Conservation (phyloP, 2,113 vertebrate genomes). For the Polypterus senegalus region DNA sequence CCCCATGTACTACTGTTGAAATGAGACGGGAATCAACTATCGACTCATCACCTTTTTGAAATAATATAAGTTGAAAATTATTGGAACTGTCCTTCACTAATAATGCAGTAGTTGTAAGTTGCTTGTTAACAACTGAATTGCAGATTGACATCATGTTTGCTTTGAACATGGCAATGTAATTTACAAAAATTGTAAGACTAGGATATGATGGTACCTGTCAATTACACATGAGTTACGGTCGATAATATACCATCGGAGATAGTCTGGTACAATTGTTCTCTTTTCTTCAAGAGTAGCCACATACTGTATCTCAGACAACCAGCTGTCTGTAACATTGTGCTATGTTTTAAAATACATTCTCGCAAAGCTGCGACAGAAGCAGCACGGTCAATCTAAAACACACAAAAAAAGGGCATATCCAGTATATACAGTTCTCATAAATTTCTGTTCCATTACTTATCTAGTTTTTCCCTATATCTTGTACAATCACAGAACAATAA, state of each 20-base stretch:
- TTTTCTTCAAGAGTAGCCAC: slow-evolving; percentile 12
- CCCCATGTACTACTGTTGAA: too few species aligned
- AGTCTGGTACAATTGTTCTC: slow-evolving; percentile 10
- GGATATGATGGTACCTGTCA: slow-evolving; percentile 11
- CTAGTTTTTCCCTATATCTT: background rate
- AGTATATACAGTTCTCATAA: background rate
- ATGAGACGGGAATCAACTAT: too few species aligned
- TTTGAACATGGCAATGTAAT: too few species aligned
- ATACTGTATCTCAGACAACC: slow-evolving; percentile 14
- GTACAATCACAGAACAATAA: background rate
- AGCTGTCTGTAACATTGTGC: slow-evolving; percentile 20
- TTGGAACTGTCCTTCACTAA: too few species aligned
- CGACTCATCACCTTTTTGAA: too few species aligned
- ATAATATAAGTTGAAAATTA: too few species aligned
- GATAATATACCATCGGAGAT: slow-evolving; percentile 15
- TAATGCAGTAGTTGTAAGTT: too few species aligned
- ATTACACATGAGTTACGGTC: slow-evolving; percentile 14
- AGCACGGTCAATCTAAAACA: slow-evolving; percentile 16
- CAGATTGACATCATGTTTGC: too few species aligned
- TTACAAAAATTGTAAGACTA: too few species aligned
- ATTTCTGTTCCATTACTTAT: background rate
- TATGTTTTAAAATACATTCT: slow-evolving; percentile 11
- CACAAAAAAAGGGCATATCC: background rate
- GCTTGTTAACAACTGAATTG: too few species aligned
- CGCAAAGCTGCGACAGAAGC: slow-evolving; percentile 11